Conservation (phyloP, 2,113 vertebrate genomes). For the Etheostoma cragini region DNA sequence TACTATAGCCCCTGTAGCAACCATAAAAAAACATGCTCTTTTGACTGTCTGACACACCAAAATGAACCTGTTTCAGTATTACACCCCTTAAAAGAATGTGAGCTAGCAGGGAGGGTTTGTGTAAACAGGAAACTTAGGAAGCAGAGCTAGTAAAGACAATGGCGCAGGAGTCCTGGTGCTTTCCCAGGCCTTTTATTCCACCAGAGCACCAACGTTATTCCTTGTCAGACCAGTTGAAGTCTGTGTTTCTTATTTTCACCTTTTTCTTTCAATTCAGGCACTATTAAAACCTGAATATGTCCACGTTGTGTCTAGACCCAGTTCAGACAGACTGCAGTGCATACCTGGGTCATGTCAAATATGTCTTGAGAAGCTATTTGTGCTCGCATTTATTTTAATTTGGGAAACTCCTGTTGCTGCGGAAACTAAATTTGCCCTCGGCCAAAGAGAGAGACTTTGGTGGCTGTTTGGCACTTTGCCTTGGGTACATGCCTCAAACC, state of each 20-base stretch:
- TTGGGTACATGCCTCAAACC: constrained; percentile 3
- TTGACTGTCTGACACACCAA: constrained; percentile 1
- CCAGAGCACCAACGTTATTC: constrained; percentile 4
- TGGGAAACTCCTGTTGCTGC: neutral
- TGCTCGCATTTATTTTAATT: constrained; percentile 10
- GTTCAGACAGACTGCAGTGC: constrained; percentile 17
- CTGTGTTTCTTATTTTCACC: neutral
- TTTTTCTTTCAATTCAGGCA: neutral
- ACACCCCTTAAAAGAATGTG: constrained; percentile 61
- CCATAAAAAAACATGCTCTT: constrained; percentile 1
- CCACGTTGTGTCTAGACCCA: neutral
- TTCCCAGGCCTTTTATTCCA: constrained; percentile 39
- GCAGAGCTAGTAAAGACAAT: constrained; percentile 66
- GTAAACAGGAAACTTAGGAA: constrained; percentile 78
- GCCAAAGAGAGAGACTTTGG: neutral
- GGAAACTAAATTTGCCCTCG: neutral
- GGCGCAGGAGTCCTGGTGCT: constrained; percentile 51
- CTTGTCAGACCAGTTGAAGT: constrained; percentile 25
- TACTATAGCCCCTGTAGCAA: neutral
- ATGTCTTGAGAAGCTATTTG: neutral
- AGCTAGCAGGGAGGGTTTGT: constrained; percentile 57
- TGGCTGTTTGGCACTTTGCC: neutral
- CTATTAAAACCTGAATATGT: neutral
- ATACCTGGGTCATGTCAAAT: neutral
- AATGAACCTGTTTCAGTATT: constrained; percentile 40